Percentiles rank a stretch among this genome's conserved stretches.
Evolutionary conservation across 2,113 vertebrate genomes (phyloP).

Genomic region (Eudyptes chrysolophus): DNA sequence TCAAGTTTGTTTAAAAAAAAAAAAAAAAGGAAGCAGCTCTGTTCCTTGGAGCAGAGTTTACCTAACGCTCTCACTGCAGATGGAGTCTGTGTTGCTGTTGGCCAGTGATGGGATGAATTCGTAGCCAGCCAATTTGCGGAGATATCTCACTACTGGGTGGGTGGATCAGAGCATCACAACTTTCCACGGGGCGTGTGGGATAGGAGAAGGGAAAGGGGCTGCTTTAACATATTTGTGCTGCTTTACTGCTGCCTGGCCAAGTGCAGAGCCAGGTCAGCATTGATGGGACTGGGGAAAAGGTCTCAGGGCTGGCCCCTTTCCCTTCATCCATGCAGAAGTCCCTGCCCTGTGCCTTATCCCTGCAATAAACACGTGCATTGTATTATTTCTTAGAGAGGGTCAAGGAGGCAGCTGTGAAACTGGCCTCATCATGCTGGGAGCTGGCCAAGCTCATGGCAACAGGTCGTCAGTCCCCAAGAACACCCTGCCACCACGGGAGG

Average conservation of each 20-base stretch:
- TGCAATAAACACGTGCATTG: accelerated
- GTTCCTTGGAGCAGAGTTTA: neutral
- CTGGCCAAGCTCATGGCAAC: neutral
- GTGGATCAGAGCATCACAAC: neutral
- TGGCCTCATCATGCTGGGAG: accelerated
- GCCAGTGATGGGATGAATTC: slow-evolving; percentile 21
- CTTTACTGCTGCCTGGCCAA: neutral
- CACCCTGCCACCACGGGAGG: neutral
- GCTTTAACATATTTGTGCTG: neutral
- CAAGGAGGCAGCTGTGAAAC: neutral
- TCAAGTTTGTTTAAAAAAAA: neutral
- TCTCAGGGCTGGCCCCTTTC: neutral
- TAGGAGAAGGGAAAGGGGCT: neutral
- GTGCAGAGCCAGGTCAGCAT: neutral
- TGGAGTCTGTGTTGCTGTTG: neutral
- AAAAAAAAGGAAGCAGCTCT: neutral
- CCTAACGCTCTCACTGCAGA: slow-evolving; percentile 7
- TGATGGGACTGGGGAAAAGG: neutral
- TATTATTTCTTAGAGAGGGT: neutral
- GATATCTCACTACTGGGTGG: neutral
- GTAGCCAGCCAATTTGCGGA: neutral
- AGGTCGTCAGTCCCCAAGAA: neutral
- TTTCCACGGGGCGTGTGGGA: neutral
- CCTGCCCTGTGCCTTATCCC: neutral
- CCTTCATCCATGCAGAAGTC: neutral